Base-by-base conservation (phyloP, 2,888 invertebrate genomes). In the Drepanosiphum platanoidis region DNA sequence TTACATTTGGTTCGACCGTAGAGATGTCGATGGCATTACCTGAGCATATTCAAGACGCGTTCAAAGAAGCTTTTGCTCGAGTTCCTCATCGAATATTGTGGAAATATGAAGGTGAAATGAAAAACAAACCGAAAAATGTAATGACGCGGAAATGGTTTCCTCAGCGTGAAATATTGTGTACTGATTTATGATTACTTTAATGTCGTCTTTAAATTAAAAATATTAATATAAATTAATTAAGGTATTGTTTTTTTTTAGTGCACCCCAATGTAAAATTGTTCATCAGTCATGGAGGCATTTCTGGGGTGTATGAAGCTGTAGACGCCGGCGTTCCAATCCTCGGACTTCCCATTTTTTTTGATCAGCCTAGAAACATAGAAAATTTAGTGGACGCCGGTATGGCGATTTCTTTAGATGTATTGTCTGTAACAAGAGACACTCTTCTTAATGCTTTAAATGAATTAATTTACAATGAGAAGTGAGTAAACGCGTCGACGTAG, bases 121-220 rank as follows among this genome's bases (percentile, higher is more conserved):
- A 58, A 7, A 11, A 82, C 18, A 58, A 72, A 72, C 81, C 81
- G n/a, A 18, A 9, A n/a, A 82, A 82, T 22, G 72, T 82, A 7
- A 72, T 82, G 81, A 82, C 61, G 7, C 18, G 30, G 4, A 72
- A 82, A 72, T 82, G 82, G 82, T 72, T 82, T 39, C 61, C 64
- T 30, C 82, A 82, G 0, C 72, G 61, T 15, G 72, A 82, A 22
- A 81, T 81, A 58, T 58, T 81, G 9, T 27, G 81, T 71, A 71
- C 42, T n/a, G 46, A 22, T n/a, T n/a, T n/a, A n/a, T n/a, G n/a
- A n/a, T 11, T 58, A n/a, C n/a, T n/a, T n/a, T n/a, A n/a, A 58
- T 58, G 13, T 58, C 18, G 58, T 58, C n/a, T 58, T 13, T 58
- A 58, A 58, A 58, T 58, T 22, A 58, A 15, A n/a, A 18, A 58